These are phyloP conservation scores for Sebastes cheni DNA, from an alignment of 2,797 vertebrate genomes.

Conservation along the genomic window DNA sequence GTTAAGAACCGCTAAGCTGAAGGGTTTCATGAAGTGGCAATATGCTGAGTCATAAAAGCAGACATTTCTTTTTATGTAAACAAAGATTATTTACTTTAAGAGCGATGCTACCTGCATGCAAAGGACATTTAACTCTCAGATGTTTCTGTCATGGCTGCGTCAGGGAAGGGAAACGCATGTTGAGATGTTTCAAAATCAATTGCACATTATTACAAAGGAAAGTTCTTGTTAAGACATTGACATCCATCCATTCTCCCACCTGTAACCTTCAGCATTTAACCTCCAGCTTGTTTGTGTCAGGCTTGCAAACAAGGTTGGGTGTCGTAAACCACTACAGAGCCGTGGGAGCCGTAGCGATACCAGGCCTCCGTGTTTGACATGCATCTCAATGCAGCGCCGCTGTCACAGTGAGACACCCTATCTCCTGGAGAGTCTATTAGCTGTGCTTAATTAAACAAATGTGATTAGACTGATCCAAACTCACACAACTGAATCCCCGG, in stretches of 20 bases:
- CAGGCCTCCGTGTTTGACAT: conserved; percentile 66
- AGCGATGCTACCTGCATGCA: neutral
- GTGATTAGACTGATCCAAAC: conserved; percentile 82
- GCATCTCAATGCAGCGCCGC: conserved; percentile 52
- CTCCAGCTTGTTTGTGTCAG: conserved; percentile 24
- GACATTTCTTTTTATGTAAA: neutral
- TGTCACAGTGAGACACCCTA: conserved; percentile 72
- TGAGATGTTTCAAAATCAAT: neutral
- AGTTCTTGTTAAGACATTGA: conserved; percentile 1
- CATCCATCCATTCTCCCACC: neutral
- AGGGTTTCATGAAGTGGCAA: neutral
- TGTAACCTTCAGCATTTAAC: conserved; percentile 15
- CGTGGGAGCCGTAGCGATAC: neutral
- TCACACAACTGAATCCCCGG: conserved; percentile 73
- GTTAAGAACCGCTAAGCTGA: neutral
- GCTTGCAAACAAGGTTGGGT: neutral
- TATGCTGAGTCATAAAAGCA: neutral
- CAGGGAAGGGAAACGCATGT: neutral
- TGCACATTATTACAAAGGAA: neutral
- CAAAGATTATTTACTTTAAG: conserved; percentile 9
- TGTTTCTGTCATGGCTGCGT: neutral
- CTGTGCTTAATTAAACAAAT: conserved; percentile 85
- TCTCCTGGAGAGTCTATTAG: conserved; percentile 83
- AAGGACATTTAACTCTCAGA: neutral
- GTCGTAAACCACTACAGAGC: conserved; percentile 11